Conservation (phyloP, 2,797 vertebrate species). For the Florisuga fusca region DNA sequence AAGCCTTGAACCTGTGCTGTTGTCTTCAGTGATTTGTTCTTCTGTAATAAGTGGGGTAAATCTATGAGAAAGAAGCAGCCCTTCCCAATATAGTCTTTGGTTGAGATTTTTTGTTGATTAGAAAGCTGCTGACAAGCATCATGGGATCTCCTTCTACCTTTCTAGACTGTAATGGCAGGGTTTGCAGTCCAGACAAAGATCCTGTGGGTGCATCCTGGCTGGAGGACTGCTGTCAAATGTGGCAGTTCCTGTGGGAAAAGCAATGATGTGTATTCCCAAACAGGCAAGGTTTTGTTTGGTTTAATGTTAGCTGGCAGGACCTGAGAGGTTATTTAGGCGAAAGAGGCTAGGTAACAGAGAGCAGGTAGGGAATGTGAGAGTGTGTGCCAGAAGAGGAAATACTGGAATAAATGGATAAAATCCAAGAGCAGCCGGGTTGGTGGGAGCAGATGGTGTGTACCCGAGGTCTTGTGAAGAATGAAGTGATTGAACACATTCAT, state of each 20-base stretch:
- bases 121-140: not conserved
- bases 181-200: not conserved
- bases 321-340: not conserved
- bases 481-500: constrained; percentile 3
- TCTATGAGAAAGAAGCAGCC: not conserved
- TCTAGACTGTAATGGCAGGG: not conserved
- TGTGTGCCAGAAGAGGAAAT: constrained; percentile 39
- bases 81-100: not conserved
- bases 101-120: not conserved
- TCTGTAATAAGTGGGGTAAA: not conserved
- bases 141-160: not conserved
- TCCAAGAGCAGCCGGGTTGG: not conserved
- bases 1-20: not conserved
- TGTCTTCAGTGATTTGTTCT: not conserved
- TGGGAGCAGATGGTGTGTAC: constrained; percentile 56
- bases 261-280: fast-evolving
- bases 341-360: not conserved
- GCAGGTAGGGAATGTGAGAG: not conserved
- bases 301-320: not conserved
- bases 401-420: constrained; percentile 13
- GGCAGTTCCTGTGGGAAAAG: not conserved
- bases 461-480: not conserved
- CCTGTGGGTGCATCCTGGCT: fast-evolving
- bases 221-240: not conserved
- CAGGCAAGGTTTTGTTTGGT: not conserved